These are phyloP conservation scores for Oreochromis spilurus DNA, from an alignment of 2,113 vertebrate species.

Conservation along the genomic window DNA sequence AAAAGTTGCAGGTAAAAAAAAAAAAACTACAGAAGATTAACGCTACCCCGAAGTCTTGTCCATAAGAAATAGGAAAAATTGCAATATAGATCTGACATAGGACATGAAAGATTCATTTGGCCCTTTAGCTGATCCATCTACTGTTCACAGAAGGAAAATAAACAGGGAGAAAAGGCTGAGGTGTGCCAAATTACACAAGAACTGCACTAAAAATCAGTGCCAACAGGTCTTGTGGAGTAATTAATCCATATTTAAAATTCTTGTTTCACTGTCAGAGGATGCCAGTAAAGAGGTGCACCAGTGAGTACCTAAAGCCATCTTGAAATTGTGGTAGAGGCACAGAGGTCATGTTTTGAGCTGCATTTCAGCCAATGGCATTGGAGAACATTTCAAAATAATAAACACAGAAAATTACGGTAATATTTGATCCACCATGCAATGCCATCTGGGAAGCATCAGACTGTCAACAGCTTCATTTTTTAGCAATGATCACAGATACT, in stretches of 20 bases:
- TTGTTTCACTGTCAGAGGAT: not conserved
- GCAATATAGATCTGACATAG: not conserved
- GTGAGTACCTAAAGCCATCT: not conserved
- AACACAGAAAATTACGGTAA: not conserved
- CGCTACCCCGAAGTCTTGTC: not conserved
- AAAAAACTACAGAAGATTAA: not conserved
- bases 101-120: not conserved
- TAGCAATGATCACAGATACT: not conserved
- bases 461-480: not conserved
- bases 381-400: not conserved
- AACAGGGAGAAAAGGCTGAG: not conserved
- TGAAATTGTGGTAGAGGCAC: not conserved
- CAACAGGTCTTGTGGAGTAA: not conserved
- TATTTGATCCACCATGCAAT: not conserved
- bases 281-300: not conserved
- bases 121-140: not conserved
- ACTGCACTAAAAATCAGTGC: not conserved
- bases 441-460: not conserved
- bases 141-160: not conserved
- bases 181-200: not conserved
- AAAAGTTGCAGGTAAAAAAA: not conserved
- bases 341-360: not conserved
- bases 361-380: not conserved
- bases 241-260: not conserved
- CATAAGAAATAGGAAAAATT: not conserved